Percentiles rank a stretch among this genome's conserved stretches.
These are phyloP conservation scores for Patella ulyssiponensis DNA, from an alignment of 2,888 invertebrate genomes.

Conservation along the genomic window DNA sequence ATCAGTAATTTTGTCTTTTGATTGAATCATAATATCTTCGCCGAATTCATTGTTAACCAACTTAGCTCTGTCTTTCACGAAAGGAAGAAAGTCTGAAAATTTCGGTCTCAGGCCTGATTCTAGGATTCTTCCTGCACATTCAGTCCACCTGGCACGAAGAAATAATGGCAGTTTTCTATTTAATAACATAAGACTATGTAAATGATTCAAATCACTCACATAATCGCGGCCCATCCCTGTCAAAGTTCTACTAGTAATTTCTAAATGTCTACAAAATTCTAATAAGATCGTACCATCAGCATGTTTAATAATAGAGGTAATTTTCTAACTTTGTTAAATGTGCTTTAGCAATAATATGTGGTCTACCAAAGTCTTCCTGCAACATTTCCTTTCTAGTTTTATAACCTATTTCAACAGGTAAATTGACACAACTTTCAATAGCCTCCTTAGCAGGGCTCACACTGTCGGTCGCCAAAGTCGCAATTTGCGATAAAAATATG, in stretches of 20 bases:
- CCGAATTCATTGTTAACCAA: background rate
- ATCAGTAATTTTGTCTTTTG: background rate
- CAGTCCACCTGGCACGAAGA: background rate
- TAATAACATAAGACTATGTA: background rate
- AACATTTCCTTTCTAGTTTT: background rate
- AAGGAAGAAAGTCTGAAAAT: background rate
- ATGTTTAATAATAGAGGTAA: background rate
- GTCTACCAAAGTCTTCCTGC: background rate
- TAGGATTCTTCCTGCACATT: background rate
- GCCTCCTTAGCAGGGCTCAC: background rate
- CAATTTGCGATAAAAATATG: too few relatives aligned
- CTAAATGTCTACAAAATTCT: background rate
- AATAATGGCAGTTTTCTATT: background rate
- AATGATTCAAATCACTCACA: background rate
- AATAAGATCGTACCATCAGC: background rate
- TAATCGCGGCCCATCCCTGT: background rate
- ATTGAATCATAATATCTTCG: background rate
- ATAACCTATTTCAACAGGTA: background rate
- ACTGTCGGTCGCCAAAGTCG: too few relatives aligned
- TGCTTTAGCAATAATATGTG: background rate
- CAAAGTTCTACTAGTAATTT: background rate
- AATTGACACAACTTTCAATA: slow-evolving; percentile 5
- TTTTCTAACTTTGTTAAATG: background rate
- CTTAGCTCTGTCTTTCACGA: background rate
- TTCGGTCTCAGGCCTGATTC: background rate